Percentiles rank a stretch among this genome's conserved stretches.
These are phyloP conservation scores for Tenualosa ilisha DNA, from an alignment of 2,797 vertebrate species.

Conservation along the genomic window DNA sequence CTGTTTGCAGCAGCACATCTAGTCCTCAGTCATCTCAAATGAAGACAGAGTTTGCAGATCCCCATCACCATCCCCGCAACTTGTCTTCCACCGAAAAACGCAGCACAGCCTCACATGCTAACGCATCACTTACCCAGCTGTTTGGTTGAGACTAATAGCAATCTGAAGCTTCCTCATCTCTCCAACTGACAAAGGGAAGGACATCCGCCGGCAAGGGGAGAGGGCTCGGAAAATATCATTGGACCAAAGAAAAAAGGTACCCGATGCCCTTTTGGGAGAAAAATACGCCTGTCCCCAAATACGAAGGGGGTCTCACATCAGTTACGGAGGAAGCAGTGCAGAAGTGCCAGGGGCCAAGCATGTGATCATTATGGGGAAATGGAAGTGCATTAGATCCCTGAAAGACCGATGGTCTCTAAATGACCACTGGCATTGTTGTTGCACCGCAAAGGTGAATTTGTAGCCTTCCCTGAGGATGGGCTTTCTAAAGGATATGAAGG, in stretches of 20 bases:
- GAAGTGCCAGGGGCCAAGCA: slow-evolving; percentile 54
- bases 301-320: slow-evolving; percentile 61
- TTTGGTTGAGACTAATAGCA: slow-evolving; percentile 45
- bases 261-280: slow-evolving; percentile 66
- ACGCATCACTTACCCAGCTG: slow-evolving; percentile 21
- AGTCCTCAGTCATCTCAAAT: neutral
- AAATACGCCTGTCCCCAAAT: slow-evolving; percentile 64
- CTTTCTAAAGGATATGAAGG: neutral
- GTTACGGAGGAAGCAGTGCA: slow-evolving; percentile 53
- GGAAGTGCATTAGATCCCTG: slow-evolving; percentile 45
- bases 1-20: neutral
- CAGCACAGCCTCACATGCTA: neutral
- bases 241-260: slow-evolving; percentile 38
- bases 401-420: slow-evolving; percentile 56
- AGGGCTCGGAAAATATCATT: slow-evolving; percentile 58
- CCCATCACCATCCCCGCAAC: neutral
- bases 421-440: slow-evolving; percentile 46
- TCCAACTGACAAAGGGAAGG: slow-evolving; percentile 60
- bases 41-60: neutral
- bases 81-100: neutral
- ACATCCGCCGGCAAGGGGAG: slow-evolving; percentile 53
- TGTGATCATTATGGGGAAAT: slow-evolving; percentile 67
- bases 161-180: slow-evolving; percentile 56
- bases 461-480: neutral
- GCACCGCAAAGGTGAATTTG: slow-evolving; percentile 40